These are phyloP conservation scores for Semnopithecus entellus DNA, from an alignment of 2,113 vertebrate genomes.

Conservation along the genomic window DNA sequence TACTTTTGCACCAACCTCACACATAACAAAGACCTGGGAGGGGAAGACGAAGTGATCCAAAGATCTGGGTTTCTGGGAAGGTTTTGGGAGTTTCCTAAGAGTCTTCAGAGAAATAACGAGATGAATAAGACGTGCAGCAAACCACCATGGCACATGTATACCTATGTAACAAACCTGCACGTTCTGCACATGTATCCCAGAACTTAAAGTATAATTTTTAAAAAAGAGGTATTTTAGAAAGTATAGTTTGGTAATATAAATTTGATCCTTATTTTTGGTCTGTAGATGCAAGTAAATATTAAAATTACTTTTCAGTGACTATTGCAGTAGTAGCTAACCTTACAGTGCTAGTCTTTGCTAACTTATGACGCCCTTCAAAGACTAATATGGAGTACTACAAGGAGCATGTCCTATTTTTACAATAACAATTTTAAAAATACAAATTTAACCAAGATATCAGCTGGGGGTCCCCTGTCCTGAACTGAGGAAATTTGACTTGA, in stretches of 20 bases:
- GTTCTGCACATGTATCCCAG: no score
- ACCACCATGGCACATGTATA: no score
- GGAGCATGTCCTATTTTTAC: not conserved
- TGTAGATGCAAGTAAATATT: not conserved
- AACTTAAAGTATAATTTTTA: no score
- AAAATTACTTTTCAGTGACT: not conserved
- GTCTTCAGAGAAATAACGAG: not conserved
- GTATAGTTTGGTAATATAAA: not conserved
- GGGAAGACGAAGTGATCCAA: not conserved
- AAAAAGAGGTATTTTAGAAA: not conserved
- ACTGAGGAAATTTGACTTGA: not conserved
- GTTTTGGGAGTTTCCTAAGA: not conserved
- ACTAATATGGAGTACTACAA: not conserved
- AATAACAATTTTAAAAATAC: not conserved
- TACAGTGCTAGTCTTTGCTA: not conserved
- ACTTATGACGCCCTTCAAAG: not conserved
- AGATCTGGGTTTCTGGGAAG: not conserved
- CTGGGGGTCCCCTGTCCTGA: not conserved
- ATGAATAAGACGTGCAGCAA: not conserved
- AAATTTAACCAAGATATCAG: not conserved
- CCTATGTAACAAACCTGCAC: no score
- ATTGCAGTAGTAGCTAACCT: not conserved
- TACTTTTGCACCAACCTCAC: no score
- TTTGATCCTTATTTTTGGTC: not conserved
- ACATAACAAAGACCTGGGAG: not conserved